Evolutionary conservation across 1,140 invertebrate genomes (phyloP), one percentile per base, ranked within the genome.

Genomic region (Teleopsis dalmanni): DNA sequence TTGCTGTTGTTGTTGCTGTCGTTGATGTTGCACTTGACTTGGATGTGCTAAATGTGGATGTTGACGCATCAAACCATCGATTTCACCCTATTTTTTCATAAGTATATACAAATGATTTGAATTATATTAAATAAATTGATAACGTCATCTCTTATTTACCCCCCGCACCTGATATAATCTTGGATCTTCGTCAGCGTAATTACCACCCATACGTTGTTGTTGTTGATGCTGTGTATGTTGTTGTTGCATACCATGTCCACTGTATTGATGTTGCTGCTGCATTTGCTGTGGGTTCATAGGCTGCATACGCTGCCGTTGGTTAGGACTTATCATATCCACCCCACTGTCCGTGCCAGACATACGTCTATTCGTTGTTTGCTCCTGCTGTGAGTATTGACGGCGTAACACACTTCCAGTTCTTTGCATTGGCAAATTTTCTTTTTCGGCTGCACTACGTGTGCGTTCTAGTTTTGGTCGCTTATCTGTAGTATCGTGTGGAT

Each of bases 311-410:
- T 55, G 61, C 21, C 55, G 56, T 11, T 57, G 58, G 46, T 67
- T 60, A 5, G 62, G 55, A 0, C 60, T 57, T 52, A 56, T 62
- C 7, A 65, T 53, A 50, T 72, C 68, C 41, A 67, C 60, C 26
- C 65, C 65, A 18, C 54, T 58, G 16, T 69, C 66, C 18, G 59
- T 67, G 53, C 54, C 68, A 56, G 71, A 77, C 56, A 63, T 53
- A 44, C 73, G 59, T 10, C 73, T 67, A 54, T 58, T 67, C 41
- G 59, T 74, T 59, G 78, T 73, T 56, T 81, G 76, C 58, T 88
- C 85, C 70, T 91, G 87, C 65, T 90, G 88, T 48, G 91, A 94
- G 71, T 88, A 94, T 72, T 96, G 92, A 31, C 91, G 78, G 51
- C 87, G 76, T 22, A 95, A 73, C 45, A 78, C 79, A 61, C 84